These are phyloP conservation scores for Drosophila atroscutellata DNA, from an alignment of 2,888 invertebrate genomes.

Conservation along the genomic window DNA sequence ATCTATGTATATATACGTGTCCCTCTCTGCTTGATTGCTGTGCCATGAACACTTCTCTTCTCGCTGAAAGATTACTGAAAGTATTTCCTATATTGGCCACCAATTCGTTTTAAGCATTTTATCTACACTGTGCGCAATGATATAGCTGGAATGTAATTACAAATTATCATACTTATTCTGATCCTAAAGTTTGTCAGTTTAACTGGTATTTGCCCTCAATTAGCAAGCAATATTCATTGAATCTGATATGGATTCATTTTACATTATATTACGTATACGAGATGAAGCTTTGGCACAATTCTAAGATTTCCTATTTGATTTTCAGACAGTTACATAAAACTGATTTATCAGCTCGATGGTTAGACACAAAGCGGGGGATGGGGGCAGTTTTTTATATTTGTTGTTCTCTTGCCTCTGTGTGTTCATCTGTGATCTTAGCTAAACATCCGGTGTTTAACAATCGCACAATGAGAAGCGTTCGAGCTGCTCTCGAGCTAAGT, in stretches of 20 bases:
- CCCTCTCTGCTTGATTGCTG: neutral
- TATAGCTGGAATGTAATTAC: neutral
- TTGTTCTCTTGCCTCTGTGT: conserved; percentile 24
- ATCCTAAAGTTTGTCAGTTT: neutral
- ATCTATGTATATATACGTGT: neutral
- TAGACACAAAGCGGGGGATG: neutral
- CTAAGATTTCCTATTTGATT: neutral
- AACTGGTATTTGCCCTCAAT: neutral
- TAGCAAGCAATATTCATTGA: too few species aligned
- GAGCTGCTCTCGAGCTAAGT: conserved; percentile 55
- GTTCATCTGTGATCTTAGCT: conserved; percentile 55
- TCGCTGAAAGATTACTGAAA: conserved; percentile 1
- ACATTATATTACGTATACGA: neutral
- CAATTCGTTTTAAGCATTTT: conserved; percentile 13
- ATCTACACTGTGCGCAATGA: conserved; percentile 12
- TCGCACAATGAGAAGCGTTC: conserved; percentile 63
- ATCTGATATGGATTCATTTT: neutral
- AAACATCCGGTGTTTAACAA: conserved; percentile 76
- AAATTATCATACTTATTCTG: too few species aligned
- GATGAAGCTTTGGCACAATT: neutral
- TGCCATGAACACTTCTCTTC: neutral
- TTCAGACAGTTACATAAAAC: neutral
- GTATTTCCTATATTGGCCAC: conserved; percentile 21
- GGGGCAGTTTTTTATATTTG: neutral
- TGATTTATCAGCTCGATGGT: neutral